phyloP scores from a whole-genome alignment of 2,888 invertebrate species.

The Cheilosia impressa region DNA sequence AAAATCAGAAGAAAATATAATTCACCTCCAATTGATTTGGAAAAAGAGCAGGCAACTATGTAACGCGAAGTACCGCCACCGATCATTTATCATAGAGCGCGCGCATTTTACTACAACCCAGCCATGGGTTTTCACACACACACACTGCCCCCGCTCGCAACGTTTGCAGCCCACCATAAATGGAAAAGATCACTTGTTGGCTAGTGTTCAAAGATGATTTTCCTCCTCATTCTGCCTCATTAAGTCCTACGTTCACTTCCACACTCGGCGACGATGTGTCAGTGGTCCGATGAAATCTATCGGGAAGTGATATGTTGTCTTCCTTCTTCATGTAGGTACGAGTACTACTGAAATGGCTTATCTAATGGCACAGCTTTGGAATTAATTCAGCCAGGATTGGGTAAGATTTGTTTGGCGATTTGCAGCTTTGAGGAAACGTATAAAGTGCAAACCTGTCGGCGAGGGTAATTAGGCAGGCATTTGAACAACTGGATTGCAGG shows the following conservation, averaged over 20 bases:
- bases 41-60: neutral
- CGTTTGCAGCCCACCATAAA: neutral
- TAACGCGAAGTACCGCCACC: neutral
- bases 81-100: conserved; percentile 10
- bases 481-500: conserved; percentile 2
- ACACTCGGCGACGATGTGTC: conserved; percentile 7
- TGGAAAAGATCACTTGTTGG: conserved; percentile 12
- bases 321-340: conserved; percentile 40
- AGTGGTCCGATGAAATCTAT: conserved; percentile 38
- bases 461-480: neutral
- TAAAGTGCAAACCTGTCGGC: conserved; percentile 6
- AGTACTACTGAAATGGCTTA: conserved; percentile 5
- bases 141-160: conserved; percentile 1
- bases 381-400: conserved; percentile 21
- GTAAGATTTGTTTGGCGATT: conserved; percentile 17
- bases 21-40: conserved; percentile 20
- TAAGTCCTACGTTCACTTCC: conserved; percentile 12
- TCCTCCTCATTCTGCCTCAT: conserved; percentile 24
- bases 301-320: conserved; percentile 39
- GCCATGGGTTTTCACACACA: neutral
- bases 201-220: neutral
- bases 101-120: neutral
- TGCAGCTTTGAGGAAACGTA: conserved; percentile 34
- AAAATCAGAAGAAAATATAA: conserved; percentile 18
- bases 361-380: conserved; percentile 40